Conservation (phyloP, 1,140 invertebrate species). For the Camponotus floridanus region DNA sequence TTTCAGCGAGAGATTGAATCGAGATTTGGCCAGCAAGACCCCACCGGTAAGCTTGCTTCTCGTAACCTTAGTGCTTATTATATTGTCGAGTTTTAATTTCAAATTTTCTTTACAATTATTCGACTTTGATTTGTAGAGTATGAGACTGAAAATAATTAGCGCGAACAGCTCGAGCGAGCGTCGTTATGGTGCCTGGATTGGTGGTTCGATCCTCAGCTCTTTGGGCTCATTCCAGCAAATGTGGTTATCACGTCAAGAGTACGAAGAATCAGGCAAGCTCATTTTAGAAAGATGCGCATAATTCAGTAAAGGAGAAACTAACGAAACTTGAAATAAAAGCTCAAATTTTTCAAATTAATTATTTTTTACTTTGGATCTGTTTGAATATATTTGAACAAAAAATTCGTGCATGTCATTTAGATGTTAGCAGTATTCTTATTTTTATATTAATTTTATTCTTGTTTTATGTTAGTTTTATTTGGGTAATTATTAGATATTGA, state of each 20-base stretch:
- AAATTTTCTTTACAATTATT: neutral
- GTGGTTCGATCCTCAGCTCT: slow-evolving; percentile 97
- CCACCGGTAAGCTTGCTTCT: slow-evolving; percentile 88
- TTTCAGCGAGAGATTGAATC: slow-evolving; percentile 93
- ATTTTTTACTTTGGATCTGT: neutral
- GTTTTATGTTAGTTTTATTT: neutral
- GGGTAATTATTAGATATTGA: neutral
- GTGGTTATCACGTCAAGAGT: slow-evolving; percentile 99
- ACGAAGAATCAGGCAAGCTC: slow-evolving; percentile 96
- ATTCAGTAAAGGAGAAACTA: slow-evolving; percentile 6
- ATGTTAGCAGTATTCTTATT: neutral
- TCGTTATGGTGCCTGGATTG: slow-evolving; percentile 98
- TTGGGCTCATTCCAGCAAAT: slow-evolving; percentile 99
- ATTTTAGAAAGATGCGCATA: slow-evolving; percentile 92
- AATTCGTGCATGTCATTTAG: neutral
- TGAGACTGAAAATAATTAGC: slow-evolving; percentile 95
- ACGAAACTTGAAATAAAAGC: neutral
- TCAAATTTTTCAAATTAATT: slow-evolving; percentile 18
- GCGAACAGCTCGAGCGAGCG: slow-evolving; percentile 94
- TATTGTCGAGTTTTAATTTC: neutral
- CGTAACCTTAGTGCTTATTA: neutral
- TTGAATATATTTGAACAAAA: neutral
- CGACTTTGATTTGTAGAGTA: slow-evolving; percentile 88
- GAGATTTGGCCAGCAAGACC: slow-evolving; percentile 94
- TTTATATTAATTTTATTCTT: too few species aligned